phyloP scores from a whole-genome alignment of 2,113 vertebrate species.

The Elephantulus edwardii region DNA sequence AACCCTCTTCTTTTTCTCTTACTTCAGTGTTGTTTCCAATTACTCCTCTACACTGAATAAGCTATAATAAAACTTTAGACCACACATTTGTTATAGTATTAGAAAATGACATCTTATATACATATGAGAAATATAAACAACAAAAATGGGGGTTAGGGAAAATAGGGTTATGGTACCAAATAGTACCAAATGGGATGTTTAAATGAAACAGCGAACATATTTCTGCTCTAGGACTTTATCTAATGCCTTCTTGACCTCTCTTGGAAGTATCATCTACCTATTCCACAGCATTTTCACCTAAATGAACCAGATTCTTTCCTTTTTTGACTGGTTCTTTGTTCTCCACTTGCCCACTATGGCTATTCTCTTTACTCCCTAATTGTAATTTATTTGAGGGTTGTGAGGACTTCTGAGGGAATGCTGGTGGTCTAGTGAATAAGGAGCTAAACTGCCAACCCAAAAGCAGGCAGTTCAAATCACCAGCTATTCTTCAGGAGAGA shows the following conservation, averaged over 20 bases:
- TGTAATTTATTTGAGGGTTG: neutral
- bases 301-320: neutral
- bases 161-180: neutral
- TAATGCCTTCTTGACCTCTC: neutral
- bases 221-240: neutral
- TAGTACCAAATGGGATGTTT: neutral
- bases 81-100: slow-evolving; percentile 19
- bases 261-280: neutral
- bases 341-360: neutral
- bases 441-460: too few species aligned
- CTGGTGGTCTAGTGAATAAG: too few species aligned
- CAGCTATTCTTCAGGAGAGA: too few species aligned
- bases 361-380: neutral
- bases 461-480: too few species aligned
- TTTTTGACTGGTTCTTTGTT: neutral
- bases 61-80: neutral
- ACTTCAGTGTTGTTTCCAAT: neutral
- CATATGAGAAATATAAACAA: slow-evolving; percentile 17
- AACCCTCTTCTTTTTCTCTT: neutral
- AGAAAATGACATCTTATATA: slow-evolving; percentile 6
- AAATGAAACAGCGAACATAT: neutral
- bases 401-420: too few species aligned
- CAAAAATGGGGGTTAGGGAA: slow-evolving; percentile 21
- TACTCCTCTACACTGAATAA: neutral
- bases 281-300: neutral